Evolutionary conservation across 1,140 invertebrate genomes (phyloP).

Genomic region (Stegodyphus mimosarum): DNA sequence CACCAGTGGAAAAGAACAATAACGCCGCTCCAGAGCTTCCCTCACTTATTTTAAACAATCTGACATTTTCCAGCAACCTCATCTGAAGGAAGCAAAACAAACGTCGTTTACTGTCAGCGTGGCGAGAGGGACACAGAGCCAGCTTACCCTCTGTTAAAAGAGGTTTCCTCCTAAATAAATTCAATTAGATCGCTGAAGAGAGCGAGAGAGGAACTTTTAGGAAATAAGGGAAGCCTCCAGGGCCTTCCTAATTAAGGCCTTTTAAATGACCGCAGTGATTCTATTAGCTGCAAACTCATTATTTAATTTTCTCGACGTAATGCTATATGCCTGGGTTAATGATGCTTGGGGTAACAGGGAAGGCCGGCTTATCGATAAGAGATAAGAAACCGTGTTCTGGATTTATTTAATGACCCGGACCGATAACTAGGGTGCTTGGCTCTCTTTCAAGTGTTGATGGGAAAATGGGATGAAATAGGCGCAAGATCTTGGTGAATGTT

Average conservation of each 20-base stretch:
- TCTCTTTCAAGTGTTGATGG: no score
- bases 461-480: no score
- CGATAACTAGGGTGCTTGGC: no score
- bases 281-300: conserved; percentile 54
- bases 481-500: no score
- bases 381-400: not conserved
- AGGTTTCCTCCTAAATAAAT: conserved; percentile 32
- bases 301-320: conserved; percentile 51
- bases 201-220: conserved; percentile 16
- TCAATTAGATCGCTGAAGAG: conserved; percentile 24
- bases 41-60: no score
- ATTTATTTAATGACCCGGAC: not conserved
- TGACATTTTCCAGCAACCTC: no score
- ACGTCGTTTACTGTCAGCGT: not conserved
- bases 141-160: conserved; percentile 1
- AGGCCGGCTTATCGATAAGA: conserved; percentile 10
- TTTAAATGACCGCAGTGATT: conserved; percentile 56
- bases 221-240: conserved; percentile 28
- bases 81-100: not conserved
- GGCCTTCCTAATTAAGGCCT: conserved; percentile 47
- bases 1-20: no score
- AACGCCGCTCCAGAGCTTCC: no score
- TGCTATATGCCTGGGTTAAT: conserved; percentile 39
- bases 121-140: no score
- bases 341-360: conserved; percentile 16